phyloP scores from a whole-genome alignment of 2,113 vertebrate species.

The Arothron firmamentum region DNA sequence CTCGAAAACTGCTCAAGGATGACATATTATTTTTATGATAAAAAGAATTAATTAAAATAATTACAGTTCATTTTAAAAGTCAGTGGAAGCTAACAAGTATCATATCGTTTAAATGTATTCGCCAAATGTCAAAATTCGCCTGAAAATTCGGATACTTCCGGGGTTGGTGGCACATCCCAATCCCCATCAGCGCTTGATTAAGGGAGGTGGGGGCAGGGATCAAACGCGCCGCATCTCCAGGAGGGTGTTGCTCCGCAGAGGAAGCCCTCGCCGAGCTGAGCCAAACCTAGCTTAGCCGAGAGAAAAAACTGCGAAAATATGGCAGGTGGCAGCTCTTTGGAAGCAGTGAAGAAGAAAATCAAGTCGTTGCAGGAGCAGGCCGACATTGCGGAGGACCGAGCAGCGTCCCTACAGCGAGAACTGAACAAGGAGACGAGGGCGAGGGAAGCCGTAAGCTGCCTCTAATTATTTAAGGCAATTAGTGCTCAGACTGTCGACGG shows the following conservation, averaged over 20 bases:
- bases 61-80: background rate
- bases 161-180: constrained; percentile 60
- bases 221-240: constrained; percentile 55
- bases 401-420: constrained; percentile 82
- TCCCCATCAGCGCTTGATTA: constrained; percentile 68
- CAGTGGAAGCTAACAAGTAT: background rate
- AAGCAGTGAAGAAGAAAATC: constrained; percentile 91
- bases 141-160: constrained; percentile 62
- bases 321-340: constrained; percentile 85
- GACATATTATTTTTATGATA: background rate
- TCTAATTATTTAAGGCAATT: constrained; percentile 67
- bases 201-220: constrained; percentile 64
- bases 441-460: constrained; percentile 82
- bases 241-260: constrained; percentile 14
- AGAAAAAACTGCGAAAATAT: constrained; percentile 55
- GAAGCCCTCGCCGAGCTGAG: constrained; percentile 5
- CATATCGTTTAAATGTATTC: too few species aligned
- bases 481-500: constrained; percentile 41
- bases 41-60: background rate
- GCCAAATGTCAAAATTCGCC: background rate
- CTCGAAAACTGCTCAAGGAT: background rate
- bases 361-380: constrained; percentile 88
- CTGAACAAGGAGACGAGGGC: constrained; percentile 82
- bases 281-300: constrained; percentile 31
- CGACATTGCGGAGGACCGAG: constrained; percentile 83